These are phyloP conservation scores for Arbacia lixula DNA, from an alignment of 53 echinoderm and acorn worm genomes.

Conservation along the genomic window DNA sequence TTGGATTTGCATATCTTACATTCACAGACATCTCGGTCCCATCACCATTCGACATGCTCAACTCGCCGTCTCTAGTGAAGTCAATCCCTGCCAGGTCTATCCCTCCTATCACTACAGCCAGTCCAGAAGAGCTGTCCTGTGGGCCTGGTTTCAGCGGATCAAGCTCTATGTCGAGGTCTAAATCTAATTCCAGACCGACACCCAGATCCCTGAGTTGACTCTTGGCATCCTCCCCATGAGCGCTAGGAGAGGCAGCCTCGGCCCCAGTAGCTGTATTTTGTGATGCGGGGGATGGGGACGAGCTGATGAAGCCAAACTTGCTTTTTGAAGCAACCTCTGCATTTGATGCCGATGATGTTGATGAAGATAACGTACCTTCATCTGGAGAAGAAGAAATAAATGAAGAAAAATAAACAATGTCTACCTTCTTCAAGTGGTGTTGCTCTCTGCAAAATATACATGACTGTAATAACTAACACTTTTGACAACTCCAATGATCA, in stretches of 20 bases:
- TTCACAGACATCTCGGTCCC: too few relatives aligned
- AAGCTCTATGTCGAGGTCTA: conserved; percentile 44
- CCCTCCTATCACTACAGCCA: neutral
- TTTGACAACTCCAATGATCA: too few relatives aligned
- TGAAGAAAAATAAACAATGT: neutral
- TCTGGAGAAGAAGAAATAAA: neutral
- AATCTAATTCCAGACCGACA: conserved; percentile 3
- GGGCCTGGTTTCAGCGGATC: conserved; percentile 25
- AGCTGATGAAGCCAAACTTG: neutral
- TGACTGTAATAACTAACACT: too few relatives aligned
- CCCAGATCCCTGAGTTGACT: neutral
- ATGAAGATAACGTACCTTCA: too few relatives aligned
- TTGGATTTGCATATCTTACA: too few relatives aligned
- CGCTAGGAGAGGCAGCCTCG: neutral
- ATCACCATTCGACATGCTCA: too few relatives aligned
- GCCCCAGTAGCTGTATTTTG: neutral
- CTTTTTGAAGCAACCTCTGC: neutral
- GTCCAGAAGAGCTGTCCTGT: too few relatives aligned
- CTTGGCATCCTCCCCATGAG: neutral
- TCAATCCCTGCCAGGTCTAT: conserved; percentile 43
- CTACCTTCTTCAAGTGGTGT: too few relatives aligned
- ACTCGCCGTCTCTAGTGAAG: conserved; percentile 31
- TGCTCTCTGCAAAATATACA: too few relatives aligned
- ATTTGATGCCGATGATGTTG: too few relatives aligned
- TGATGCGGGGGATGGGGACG: neutral